phyloP scores from a whole-genome alignment of 2,888 invertebrate species.

The Lordiphosa andalusiaca region DNA sequence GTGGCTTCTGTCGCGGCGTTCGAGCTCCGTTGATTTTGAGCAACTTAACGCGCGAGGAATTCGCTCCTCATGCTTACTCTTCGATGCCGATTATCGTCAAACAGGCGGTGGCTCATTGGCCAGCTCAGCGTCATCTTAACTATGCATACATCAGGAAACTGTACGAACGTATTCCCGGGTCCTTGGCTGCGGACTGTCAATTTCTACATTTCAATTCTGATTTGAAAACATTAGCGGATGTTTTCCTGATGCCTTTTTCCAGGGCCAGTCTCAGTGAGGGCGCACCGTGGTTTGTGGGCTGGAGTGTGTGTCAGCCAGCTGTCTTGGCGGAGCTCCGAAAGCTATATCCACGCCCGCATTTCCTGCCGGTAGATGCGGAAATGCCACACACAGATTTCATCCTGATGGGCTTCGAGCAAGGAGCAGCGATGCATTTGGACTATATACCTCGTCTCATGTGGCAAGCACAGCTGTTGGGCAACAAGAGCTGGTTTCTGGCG shows the following conservation, averaged over 20 bases:
- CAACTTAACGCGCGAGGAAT: slow-evolving; percentile 86
- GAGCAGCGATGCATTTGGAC: slow-evolving; percentile 95
- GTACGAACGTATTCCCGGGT: slow-evolving; percentile 85
- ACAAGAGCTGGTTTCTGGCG: slow-evolving; percentile 91
- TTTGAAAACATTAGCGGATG: slow-evolving; percentile 87
- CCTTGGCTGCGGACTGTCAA: slow-evolving; percentile 90
- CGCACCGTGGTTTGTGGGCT: slow-evolving; percentile 94
- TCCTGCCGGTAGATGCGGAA: slow-evolving; percentile 93
- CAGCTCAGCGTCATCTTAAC: slow-evolving; percentile 85
- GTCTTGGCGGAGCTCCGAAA: slow-evolving; percentile 87
- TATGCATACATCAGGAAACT: slow-evolving; percentile 86
- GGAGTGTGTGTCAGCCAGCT: slow-evolving; percentile 94
- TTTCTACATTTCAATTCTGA: slow-evolving; percentile 93
- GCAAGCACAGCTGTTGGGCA: slow-evolving; percentile 94
- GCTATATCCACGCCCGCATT: slow-evolving; percentile 90
- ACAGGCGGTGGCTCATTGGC: slow-evolving; percentile 88
- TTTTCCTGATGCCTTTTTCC: slow-evolving; percentile 87
- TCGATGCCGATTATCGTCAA: slow-evolving; percentile 90
- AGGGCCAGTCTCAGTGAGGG: slow-evolving; percentile 83
- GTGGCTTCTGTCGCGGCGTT: slow-evolving; percentile 87
- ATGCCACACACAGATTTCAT: slow-evolving; percentile 93
- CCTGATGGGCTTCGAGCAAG: slow-evolving; percentile 94
- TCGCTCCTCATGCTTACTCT: slow-evolving; percentile 88
- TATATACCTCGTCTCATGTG: slow-evolving; percentile 95
- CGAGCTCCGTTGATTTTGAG: slow-evolving; percentile 85